phyloP scores from a whole-genome alignment of 2,113 vertebrate genomes.

The Forbesichthys papilliferus region DNA sequence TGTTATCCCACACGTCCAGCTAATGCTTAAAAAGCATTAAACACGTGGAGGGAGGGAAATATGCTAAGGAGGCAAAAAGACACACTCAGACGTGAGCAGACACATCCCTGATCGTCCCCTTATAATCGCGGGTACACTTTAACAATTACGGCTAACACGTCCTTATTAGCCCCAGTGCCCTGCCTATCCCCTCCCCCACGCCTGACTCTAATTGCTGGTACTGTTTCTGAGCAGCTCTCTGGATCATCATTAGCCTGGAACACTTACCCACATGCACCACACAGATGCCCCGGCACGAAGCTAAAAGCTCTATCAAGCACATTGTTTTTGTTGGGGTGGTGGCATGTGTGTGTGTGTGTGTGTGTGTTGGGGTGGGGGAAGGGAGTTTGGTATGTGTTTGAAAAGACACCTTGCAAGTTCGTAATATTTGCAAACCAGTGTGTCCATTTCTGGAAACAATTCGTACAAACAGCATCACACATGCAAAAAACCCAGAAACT shows the following conservation, averaged over 20 bases:
- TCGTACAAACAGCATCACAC: too few species aligned
- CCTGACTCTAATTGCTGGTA: constrained; percentile 65
- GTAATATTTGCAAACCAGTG: too few species aligned
- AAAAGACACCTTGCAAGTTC: too few species aligned
- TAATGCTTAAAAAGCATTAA: constrained; percentile 23
- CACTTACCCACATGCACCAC: constrained; percentile 43
- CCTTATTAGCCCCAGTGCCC: constrained; percentile 73
- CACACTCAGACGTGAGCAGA: constrained; percentile 25
- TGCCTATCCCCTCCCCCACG: constrained; percentile 63
- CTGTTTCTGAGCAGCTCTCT: constrained; percentile 65
- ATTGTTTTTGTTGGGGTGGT: too few species aligned
- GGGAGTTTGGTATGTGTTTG: too few species aligned
- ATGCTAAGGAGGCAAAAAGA: constrained; percentile 33
- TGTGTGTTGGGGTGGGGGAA: too few species aligned
- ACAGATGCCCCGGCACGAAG: not conserved
- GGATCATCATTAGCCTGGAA: constrained; percentile 71
- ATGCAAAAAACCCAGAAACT: too few species aligned
- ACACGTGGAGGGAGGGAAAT: not conserved
- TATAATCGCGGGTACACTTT: constrained; percentile 71
- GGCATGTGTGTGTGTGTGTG: not conserved
- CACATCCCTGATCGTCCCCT: constrained; percentile 63
- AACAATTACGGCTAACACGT: constrained; percentile 76
- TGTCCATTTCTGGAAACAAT: too few species aligned
- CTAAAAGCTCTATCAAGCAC: too few species aligned
- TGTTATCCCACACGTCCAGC: constrained; percentile 37